Base-by-base conservation (phyloP, 2,113 vertebrate genomes). In the Passer montanus region DNA sequence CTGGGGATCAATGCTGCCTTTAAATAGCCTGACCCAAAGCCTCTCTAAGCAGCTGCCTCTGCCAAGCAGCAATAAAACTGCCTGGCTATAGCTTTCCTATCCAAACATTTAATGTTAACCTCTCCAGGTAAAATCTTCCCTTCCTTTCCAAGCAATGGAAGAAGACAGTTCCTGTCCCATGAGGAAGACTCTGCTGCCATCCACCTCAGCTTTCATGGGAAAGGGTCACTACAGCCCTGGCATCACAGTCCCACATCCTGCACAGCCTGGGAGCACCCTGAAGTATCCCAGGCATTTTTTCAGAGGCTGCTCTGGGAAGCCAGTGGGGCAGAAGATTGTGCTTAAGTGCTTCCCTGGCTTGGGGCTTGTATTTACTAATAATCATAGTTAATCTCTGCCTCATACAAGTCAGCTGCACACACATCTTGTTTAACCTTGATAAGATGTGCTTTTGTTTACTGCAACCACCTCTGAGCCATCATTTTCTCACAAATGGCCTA, bases 21-120 rank as follows among this genome's bases (percentile, higher is more conserved):
- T 87, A 95, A 94, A 94, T 78, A 96, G 64, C 89, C 80, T 5
- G 1, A 21, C 69, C 55, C 87, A 89, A 96, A 91, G 89, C 81
- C 60, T 95, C 73, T 84, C 91, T 93, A 81, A 94, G 91, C 89
- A 82, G 50, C 52, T 69, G 77, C 26, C 77, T 94, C 70, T 91
- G 77, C 37, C 56, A 47, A 75, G 84, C 56, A 84, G 43, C 0
- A 1, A 37, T 20, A 63, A 81, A 91, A 93, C 64, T 43, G 33
- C 52, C 46, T 72, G 50, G 30, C 47, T 87, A 2, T 63, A 35
- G 56, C 56, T 74, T 67, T 81, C 67, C n/a, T 35, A 28, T 15
- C 23, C 69, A 75, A 89, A 78, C 8, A 22, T 77, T 70, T 35
- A 41, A 44, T 3, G 5, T 27, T 16, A 82, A 15, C 0, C 0